Base-by-base conservation (phyloP, 2,888 invertebrate species). In the Tetheella fluctuosa region DNA sequence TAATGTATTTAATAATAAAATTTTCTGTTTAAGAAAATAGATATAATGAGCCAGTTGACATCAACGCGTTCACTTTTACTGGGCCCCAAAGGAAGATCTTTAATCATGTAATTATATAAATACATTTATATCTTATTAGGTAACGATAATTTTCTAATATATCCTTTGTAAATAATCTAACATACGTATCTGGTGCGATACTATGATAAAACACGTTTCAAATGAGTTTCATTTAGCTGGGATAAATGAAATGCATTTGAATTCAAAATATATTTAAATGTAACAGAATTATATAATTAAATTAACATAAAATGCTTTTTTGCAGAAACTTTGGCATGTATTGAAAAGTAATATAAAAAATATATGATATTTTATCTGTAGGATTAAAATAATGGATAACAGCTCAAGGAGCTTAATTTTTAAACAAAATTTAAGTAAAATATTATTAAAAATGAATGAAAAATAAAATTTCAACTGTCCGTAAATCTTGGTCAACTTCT, bases 221-320 rank as follows among this genome's bases (percentile, higher is more conserved):
- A 91, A 89, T 87, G 84, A 74, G 74, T 85, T 85, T 86, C 70
- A 85, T 84, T 85, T 83, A 88, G 91, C 92, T 92, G 92, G 91
- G 90, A 73, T 84, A 90, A 86, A 88, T 85, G 68, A 85, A 86
- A 83, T 72, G 64, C 87, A 88, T 88, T 91, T 86, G 86, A 83
- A 77, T 70, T 54, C 54, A 68, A 69, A 28, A 53, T 42, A 59
- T 34, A 34, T 13, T 34, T 23, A 55, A 0, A 48, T 57, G 28
- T 59, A 63, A 55, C 59, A 57, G 57, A 55, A 56, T 34, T 48
- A 23, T 37, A 58, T 3, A 48, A n/a, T 10, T 59, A 68, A 63
- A 68, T 53, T 25, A 68, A 71, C 20, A 53, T 56, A 59, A 53
- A 48, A 59, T 52, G 39, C 39, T 30, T 57, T 37, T 59, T 28